Percentiles rank a stretch among this genome's conserved stretches.
These are phyloP conservation scores for Perca fluviatilis DNA, from an alignment of 2,113 vertebrate genomes.

Conservation along the genomic window DNA sequence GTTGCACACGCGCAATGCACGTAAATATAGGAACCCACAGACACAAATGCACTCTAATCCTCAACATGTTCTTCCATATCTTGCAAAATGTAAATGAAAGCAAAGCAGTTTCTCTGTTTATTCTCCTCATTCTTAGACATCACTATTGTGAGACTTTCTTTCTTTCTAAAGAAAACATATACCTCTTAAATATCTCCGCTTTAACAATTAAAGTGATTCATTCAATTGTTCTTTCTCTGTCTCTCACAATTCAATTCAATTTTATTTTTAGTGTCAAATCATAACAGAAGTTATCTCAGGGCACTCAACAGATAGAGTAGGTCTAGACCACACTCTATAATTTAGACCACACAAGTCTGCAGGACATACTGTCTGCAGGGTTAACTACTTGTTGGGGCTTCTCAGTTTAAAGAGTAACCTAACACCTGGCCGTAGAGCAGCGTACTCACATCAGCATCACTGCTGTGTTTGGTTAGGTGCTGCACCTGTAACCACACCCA, in stretches of 20 bases:
- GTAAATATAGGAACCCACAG: not conserved
- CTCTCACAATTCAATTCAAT: not conserved
- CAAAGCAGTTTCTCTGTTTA: not conserved
- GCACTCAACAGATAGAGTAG: no score
- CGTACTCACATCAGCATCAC: no score
- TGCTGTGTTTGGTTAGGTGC: no score
- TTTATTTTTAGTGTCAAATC: no score
- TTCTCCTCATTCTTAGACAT: not conserved
- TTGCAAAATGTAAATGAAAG: constrained; percentile 30
- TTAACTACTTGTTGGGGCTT: not conserved
- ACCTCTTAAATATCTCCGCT: not conserved
- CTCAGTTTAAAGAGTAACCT: not conserved
- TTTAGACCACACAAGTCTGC: not conserved
- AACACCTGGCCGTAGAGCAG: not conserved
- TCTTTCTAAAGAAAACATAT: not conserved
- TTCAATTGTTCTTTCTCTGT: not conserved
- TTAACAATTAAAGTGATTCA: not conserved
- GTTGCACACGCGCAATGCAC: not conserved
- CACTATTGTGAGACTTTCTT: not conserved
- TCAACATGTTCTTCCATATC: not conserved
- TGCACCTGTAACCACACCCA: no score
- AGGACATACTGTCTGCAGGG: not conserved
- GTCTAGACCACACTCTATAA: no score
- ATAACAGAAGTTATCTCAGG: no score
- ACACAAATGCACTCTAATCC: constrained; percentile 30